A percentile compares a stretch with the other conserved stretches of the same genome.
These are phyloP conservation scores for Listronotus oregonensis DNA, from an alignment of 1,140 invertebrate species.

Conservation along the genomic window DNA sequence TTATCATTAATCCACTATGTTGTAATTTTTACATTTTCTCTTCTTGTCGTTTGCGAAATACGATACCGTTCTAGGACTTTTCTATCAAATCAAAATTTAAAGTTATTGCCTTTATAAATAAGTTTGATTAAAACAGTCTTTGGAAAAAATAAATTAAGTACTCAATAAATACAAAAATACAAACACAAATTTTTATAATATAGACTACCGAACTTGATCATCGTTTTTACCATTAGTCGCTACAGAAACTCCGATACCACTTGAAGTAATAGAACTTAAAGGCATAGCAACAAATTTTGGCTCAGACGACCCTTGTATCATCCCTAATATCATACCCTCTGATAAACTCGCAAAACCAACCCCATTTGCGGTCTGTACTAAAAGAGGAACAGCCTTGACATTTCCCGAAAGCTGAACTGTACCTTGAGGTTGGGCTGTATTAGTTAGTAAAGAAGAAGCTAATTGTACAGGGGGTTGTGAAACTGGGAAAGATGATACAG, in stretches of 20 bases:
- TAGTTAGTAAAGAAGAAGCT: background rate
- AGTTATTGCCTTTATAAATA: too few species aligned
- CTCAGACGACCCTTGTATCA: constrained; percentile 30
- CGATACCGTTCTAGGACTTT: too few species aligned
- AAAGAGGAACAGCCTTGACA: constrained; percentile 35
- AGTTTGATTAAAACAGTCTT: background rate
- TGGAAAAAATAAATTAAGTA: constrained; percentile 1
- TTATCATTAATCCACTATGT: too few species aligned
- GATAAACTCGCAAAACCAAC: constrained; percentile 35
- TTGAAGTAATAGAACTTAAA: constrained; percentile 20
- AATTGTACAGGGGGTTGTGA: constrained; percentile 4
- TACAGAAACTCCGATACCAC: background rate
- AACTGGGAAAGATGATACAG: background rate
- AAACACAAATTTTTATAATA: background rate
- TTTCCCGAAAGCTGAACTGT: constrained; percentile 5
- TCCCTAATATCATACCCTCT: constrained; percentile 36
- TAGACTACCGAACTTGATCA: constrained; percentile 3
- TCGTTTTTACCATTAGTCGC: background rate
- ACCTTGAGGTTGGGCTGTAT: background rate
- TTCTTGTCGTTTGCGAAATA: too few species aligned
- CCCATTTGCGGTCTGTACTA: constrained; percentile 31
- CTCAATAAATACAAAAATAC: background rate
- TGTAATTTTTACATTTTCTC: too few species aligned
- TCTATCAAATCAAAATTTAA: too few species aligned
- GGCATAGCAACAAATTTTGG: constrained; percentile 37